Conservation (phyloP, 2,888 invertebrate species). For the Esperia sulphurella region DNA sequence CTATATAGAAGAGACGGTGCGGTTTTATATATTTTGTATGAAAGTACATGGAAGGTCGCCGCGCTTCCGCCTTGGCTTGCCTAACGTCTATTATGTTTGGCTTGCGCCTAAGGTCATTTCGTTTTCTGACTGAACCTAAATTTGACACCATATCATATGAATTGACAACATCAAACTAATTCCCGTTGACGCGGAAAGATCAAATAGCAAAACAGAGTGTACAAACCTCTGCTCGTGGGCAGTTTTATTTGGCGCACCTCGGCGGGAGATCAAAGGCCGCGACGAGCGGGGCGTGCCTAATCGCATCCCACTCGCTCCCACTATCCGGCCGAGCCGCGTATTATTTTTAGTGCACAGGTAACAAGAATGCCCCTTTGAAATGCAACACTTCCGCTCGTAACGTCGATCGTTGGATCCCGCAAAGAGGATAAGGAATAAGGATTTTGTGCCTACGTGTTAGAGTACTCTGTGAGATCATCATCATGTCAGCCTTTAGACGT, state of each 20-base stretch:
- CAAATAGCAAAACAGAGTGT: conserved; percentile 16
- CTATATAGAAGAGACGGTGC: no score
- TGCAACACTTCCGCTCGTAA: conserved; percentile 73
- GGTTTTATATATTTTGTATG: no score
- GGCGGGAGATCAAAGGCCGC: conserved; percentile 46
- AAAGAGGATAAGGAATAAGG: conserved; percentile 22
- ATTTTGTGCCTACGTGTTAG: conserved; percentile 22
- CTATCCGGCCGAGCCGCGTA: conserved; percentile 18
- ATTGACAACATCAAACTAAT: conserved; percentile 4
- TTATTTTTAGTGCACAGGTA: conserved; percentile 74
- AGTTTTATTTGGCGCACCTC: conserved; percentile 36
- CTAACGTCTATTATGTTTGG: no score
- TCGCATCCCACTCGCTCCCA: conserved; percentile 22
- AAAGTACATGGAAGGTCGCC: no score
- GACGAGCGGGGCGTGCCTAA: conserved; percentile 43
- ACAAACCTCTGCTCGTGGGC: conserved; percentile 14
- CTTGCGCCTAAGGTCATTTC: no score
- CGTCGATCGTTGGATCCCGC: conserved; percentile 30
- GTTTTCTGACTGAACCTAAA: no score
- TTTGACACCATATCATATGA: no score
- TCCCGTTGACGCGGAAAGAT: conserved; percentile 5
- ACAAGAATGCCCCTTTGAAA: conserved; percentile 77
- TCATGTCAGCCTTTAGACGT: no score
- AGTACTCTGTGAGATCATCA: not conserved
- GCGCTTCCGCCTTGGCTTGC: no score